Conservation (phyloP, 2,888 invertebrate species). For the Stenurella melanura region DNA sequence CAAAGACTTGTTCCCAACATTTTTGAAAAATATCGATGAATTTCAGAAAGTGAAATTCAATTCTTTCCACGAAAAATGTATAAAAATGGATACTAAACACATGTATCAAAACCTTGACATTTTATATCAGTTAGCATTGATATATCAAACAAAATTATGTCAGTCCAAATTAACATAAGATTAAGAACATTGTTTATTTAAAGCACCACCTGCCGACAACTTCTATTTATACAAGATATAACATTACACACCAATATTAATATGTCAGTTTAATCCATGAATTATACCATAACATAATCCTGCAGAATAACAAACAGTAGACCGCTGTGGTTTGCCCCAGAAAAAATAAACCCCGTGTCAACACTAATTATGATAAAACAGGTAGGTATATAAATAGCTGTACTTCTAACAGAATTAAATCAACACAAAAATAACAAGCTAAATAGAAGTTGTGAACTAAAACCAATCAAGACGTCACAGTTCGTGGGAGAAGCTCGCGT, state of each 20-base stretch:
- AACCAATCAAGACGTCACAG: neutral
- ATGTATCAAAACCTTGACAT: neutral
- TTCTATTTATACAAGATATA: conserved; percentile 16
- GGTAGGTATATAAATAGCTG: neutral
- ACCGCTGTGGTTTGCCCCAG: conserved; percentile 9
- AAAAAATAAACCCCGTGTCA: conserved; percentile 21
- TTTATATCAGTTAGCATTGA: neutral
- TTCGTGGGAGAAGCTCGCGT: neutral
- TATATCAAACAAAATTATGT: neutral
- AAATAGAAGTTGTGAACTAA: neutral
- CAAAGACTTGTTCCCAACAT: too few species aligned
- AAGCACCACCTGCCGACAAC: conserved; percentile 21
- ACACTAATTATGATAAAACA: conserved; percentile 11
- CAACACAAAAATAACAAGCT: neutral
- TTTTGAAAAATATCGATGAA: too few species aligned
- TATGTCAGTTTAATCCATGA: conserved; percentile 18
- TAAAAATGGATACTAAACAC: too few species aligned
- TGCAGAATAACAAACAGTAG: conserved; percentile 4
- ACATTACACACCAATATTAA: conserved; percentile 17
- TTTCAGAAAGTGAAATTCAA: too few species aligned
- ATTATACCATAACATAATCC: conserved; percentile 9
- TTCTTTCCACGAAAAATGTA: too few species aligned
- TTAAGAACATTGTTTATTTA: conserved; percentile 4
- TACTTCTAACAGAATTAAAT: neutral
- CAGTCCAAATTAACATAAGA: conserved; percentile 12